Base-by-base conservation (phyloP, 1,140 invertebrate species). In the Ephestia elutella region DNA sequence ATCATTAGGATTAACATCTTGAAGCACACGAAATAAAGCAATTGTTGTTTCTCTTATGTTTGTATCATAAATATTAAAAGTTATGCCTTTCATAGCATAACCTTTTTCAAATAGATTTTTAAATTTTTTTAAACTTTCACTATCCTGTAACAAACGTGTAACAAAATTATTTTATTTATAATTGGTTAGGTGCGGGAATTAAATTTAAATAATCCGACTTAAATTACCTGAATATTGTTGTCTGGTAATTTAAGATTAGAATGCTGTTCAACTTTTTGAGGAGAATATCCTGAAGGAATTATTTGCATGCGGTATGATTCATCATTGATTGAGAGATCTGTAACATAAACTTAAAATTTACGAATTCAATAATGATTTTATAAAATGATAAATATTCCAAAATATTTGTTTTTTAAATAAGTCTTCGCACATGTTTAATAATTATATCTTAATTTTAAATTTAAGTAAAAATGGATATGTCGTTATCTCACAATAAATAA, bases 61-160 rank as follows among this genome's bases (percentile, higher is more conserved):
- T 49, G 85, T 79, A 50, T 87, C 73, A 35, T 84, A 87, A 44
- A 87, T 75, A 35, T 72, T 87, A 60, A 87, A 87, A n/a, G 75
- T 82, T 19, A 80, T 61, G 0, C 71, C 68, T 61, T 82, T 83
- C 38, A 65, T 60, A 10, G 71, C 72, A 38, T 67, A 63, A 35
- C 81, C 81, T 50, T 76, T 77, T 65, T 75, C 64, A 5, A 86
- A 38, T 48, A 74, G 70, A 18, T 67, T 54, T 35, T 61, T 67
- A 19, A 86, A 71, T 19, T 59, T 63, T 57, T 68, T 62, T 25
- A 69, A 80, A 56, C 78, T 56, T 58, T 74, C 65, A 67, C 74
- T 78, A 15, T 75, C 65, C 80, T 85, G 70, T 49, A 80, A 82
- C 19, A 35, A 51, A 58, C 5, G n/a, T 35, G 17, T 48, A 50